These are phyloP conservation scores for Heliangelus exortis DNA, from an alignment of 2,797 vertebrate species.

Conservation along the genomic window DNA sequence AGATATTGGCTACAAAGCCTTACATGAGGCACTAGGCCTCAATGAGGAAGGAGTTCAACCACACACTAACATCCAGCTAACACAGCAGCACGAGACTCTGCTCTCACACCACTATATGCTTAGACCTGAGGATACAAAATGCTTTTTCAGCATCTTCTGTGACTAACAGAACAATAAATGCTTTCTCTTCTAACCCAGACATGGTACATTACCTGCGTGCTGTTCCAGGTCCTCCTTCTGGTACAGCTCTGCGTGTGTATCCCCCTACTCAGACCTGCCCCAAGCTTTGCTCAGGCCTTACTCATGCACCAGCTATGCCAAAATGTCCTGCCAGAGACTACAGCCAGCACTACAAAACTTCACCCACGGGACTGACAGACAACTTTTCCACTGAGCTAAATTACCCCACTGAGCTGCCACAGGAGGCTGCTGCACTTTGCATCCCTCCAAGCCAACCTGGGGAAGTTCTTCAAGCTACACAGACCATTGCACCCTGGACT, in stretches of 20 bases:
- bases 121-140: neutral
- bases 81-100: fast-evolving
- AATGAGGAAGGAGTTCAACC: neutral
- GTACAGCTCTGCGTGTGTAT: fast-evolving
- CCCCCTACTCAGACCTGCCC: too few species aligned
- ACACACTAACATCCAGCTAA: neutral
- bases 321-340: neutral
- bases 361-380: neutral
- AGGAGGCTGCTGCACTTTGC: neutral
- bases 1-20: neutral
- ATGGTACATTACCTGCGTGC: fast-evolving
- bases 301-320: neutral
- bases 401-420: fast-evolving
- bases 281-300: neutral
- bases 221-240: neutral
- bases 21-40: neutral
- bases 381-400: neutral
- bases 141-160: neutral
- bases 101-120: neutral
- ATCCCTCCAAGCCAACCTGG: neutral
- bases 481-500: fast-evolving
- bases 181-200: neutral
- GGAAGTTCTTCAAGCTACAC: neutral
- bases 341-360: neutral
- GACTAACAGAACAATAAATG: neutral